phyloP scores from a whole-genome alignment of 2,797 vertebrate species.

The Adrianichthys oophorus region DNA sequence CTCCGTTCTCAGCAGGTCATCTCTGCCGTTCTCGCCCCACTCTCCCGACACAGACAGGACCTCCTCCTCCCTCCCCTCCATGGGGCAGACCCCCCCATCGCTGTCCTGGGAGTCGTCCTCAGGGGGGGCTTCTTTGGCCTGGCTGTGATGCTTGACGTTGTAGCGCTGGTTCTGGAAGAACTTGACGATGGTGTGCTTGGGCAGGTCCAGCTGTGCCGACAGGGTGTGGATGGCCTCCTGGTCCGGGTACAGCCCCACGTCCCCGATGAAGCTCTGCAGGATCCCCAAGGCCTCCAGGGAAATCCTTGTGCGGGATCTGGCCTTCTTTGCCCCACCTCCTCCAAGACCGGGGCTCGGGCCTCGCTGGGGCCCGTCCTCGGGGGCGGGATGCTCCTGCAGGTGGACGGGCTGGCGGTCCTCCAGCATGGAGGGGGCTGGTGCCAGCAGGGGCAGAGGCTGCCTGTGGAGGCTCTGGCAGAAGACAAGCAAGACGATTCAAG shows the following conservation, averaged over 20 bases:
- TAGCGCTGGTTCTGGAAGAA: slow-evolving; percentile 99
- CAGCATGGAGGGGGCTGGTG: slow-evolving; percentile 82
- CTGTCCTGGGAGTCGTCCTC: slow-evolving; percentile 46
- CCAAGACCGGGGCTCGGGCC: slow-evolving; percentile 36
- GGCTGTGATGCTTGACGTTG: slow-evolving; percentile 93
- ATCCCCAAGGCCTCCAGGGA: slow-evolving; percentile 95
- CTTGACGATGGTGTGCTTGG: slow-evolving; percentile 97
- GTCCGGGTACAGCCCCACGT: slow-evolving; percentile 94
- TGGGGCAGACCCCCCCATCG: slow-evolving; percentile 16
- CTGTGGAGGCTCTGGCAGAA: slow-evolving; percentile 81
- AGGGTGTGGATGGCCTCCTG: slow-evolving; percentile 98
- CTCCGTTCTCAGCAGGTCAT: slow-evolving; percentile 68
- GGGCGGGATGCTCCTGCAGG: slow-evolving; percentile 39
- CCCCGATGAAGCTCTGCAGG: slow-evolving; percentile 96
- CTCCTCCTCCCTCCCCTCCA: slow-evolving; percentile 78
- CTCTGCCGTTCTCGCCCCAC: slow-evolving; percentile 83
- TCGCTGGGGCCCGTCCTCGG: slow-evolving; percentile 39
- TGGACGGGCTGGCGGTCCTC: slow-evolving; percentile 80
- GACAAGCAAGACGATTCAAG: neutral
- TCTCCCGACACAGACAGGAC: slow-evolving; percentile 84
- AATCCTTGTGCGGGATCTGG: slow-evolving; percentile 89
- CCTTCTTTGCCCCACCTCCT: slow-evolving; percentile 83
- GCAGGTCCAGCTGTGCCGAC: slow-evolving; percentile 95
- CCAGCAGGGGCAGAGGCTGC: slow-evolving; percentile 82
- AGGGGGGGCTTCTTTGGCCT: slow-evolving; percentile 78